A percentile compares a stretch with the other conserved stretches of the same genome.
These are phyloP conservation scores for Psittacula cyanocephala DNA, from an alignment of 2,113 vertebrate species.

Conservation along the genomic window DNA sequence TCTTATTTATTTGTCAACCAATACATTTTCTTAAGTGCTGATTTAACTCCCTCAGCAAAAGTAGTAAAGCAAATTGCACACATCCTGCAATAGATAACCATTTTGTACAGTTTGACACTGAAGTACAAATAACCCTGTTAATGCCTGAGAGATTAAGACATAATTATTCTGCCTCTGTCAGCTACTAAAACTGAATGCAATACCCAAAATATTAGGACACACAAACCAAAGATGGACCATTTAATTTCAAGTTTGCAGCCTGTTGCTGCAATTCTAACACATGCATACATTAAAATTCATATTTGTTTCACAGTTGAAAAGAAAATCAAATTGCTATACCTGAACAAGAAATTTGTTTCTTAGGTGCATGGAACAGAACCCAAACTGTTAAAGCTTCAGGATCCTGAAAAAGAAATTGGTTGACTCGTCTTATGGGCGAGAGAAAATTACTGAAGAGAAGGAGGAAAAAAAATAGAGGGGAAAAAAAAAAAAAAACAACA, in stretches of 20 bases:
- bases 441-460: background rate
- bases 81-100: background rate
- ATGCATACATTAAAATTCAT: background rate
- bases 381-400: slow-evolving; percentile 86
- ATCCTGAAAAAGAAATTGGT: slow-evolving; percentile 75
- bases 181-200: background rate
- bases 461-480: background rate
- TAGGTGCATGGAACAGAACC: slow-evolving; percentile 90
- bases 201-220: background rate
- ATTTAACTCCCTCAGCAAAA: background rate
- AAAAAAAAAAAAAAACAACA: no score
- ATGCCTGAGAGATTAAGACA: background rate
- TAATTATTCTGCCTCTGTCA: background rate
- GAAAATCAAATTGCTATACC: slow-evolving; percentile 74
- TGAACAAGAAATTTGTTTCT: slow-evolving; percentile 77
- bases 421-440: background rate
- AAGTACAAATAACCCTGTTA: background rate
- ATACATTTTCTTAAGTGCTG: background rate
- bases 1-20: background rate
- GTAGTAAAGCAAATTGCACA: background rate
- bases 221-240: background rate
- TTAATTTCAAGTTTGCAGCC: background rate
- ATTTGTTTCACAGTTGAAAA: background rate
- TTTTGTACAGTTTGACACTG: background rate
- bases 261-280: background rate